Base-by-base conservation (phyloP, 2,797 vertebrate genomes). In the Pampus argenteus region DNA sequence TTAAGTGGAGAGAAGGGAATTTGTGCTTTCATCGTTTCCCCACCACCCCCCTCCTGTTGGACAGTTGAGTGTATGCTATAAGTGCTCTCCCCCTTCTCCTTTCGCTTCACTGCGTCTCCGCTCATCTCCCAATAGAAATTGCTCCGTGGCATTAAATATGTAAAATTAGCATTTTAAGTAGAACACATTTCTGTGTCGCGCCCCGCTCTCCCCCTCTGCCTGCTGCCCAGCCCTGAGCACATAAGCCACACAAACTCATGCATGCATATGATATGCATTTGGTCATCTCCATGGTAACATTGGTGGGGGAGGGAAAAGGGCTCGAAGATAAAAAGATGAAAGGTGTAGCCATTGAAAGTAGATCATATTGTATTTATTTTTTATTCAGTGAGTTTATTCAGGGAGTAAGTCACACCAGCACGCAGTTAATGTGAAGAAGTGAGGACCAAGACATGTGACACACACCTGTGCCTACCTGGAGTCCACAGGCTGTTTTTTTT, bases 201-300 rank as follows among this genome's bases (percentile, higher is more conserved):
- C 58, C 63, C 82, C 50, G 3, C 68, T 26, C 25, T 34, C 65
- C 71, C 81, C 57, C 73, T 60, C 76, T 65, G 81, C 89, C 83
- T 71, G 72, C 87, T 26, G 76, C 82, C 83, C 84, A 79, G 88
- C 89, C 90, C 85, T 77, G 79, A 91, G 92, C 90, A 10, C 87
- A 86, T 84, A 83, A 88, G 82, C 83, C 81, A 93, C 88, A 89
- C 89, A 91, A 89, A 93, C 81, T 86, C 95, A 96, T 92, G 95
- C 96, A 96, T 95, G 96, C 95, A 83, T 96, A 94, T 92, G 91
- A 96, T 90, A 91, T 95, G 94, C 94, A 95, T 95, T 95, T 95
- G 94, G 95, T 94, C 95, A 94, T 95, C 95, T 92, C 95, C 95
- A 95, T 95, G 94, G 93, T 91, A 96, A 96, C 94, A 64, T 63